phyloP scores from a whole-genome alignment of 2,113 vertebrate genomes.

The Ifrita kowaldi region DNA sequence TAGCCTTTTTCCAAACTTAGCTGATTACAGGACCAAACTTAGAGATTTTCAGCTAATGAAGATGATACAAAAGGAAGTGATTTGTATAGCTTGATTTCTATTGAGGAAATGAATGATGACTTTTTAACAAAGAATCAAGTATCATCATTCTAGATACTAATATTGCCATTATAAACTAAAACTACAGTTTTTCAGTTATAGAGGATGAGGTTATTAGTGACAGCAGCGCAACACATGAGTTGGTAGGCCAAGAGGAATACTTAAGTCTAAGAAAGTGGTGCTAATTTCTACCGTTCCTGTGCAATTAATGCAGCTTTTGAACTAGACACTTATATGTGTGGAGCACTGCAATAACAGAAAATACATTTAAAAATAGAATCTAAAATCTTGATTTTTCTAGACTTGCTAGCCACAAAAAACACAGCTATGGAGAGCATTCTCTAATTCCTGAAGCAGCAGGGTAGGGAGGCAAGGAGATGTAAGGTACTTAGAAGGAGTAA shows the following conservation, averaged over 20 bases:
- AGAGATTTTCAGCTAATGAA: constrained; percentile 23
- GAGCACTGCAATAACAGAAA: neutral
- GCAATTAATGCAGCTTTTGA: neutral
- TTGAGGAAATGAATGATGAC: neutral
- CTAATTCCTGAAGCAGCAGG: neutral
- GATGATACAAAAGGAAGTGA: neutral
- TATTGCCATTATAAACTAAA: neutral
- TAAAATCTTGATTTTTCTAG: neutral
- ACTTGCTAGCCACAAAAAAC: neutral
- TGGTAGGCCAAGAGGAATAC: neutral
- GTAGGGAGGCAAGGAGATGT: neutral
- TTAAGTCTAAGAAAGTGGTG: neutral
- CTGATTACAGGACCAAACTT: constrained; percentile 44
- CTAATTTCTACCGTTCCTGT: neutral
- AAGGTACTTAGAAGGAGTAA: neutral
- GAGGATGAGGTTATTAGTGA: neutral
- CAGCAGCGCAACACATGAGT: neutral
- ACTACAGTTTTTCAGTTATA: neutral
- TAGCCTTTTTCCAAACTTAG: constrained; percentile 27
- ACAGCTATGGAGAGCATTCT: neutral
- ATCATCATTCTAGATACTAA: neutral
- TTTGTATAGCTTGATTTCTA: neutral
- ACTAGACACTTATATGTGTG: neutral
- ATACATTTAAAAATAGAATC: neutral
- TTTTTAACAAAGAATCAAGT: neutral